These are phyloP conservation scores for Microtus oregoni DNA, from an alignment of 2,113 vertebrate species.

Conservation along the genomic window DNA sequence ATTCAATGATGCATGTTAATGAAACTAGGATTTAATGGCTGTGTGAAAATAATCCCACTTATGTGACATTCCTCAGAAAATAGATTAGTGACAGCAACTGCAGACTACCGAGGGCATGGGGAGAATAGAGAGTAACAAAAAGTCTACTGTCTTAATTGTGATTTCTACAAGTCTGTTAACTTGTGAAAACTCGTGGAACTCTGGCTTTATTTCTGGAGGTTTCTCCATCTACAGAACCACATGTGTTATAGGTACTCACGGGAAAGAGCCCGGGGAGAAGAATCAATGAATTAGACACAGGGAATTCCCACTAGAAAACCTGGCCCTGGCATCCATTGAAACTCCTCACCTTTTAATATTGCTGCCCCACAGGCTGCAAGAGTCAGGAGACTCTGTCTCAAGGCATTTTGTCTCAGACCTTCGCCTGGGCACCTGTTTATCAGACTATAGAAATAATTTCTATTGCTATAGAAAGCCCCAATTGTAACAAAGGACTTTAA, in stretches of 20 bases:
- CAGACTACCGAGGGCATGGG: neutral
- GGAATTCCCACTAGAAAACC: neutral
- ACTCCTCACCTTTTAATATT: neutral
- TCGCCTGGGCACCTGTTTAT: neutral
- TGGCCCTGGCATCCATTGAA: neutral
- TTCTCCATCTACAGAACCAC: neutral
- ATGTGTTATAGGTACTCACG: neutral
- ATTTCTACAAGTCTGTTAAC: neutral
- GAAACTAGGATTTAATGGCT: neutral
- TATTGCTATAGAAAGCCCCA: neutral
- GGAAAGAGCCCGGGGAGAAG: neutral
- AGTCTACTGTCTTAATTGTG: neutral
- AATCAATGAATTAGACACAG: neutral
- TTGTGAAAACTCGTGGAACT: conserved; percentile 7
- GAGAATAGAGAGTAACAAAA: neutral
- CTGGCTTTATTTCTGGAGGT: neutral
- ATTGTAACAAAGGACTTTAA: neutral
- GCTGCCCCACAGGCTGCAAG: no score
- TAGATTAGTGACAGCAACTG: neutral
- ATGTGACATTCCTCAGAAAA: neutral
- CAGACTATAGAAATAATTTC: neutral
- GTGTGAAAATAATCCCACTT: neutral
- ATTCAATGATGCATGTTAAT: neutral
- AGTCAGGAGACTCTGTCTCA: neutral
- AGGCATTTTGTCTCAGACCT: neutral